Base-by-base conservation (phyloP, 2,888 invertebrate species). In the Cheilosia vernalis region DNA sequence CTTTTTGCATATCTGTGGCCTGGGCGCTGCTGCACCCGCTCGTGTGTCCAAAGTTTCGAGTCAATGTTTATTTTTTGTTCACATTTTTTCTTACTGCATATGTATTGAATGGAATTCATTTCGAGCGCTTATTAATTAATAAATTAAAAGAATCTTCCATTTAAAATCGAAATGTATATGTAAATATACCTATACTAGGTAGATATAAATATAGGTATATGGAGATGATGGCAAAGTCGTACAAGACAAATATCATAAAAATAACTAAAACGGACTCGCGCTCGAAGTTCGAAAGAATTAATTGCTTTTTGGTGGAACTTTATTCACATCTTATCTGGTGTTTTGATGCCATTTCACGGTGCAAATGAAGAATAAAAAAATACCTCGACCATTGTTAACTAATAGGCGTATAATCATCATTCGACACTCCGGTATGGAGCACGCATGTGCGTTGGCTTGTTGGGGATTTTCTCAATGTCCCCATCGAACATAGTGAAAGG, bases 71-170 rank as follows among this genome's bases (percentile, higher is more conserved):
- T 49, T n/a, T 44, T 37, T 17, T 33, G 1, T 66, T 47, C 13
- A 6, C 27, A 24, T 47, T 47, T 49, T 63, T 67, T 51, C 19
- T 33, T 47, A 33, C 78, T 30, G 53, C 2, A 47, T 27, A 7
- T n/a, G 2, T 63, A 56, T 69, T 78, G 56, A 49, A 61, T n/a
- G 37, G 55, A 69, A 77, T 69, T 61, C 53, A 67, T 69, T 77
- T 55, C 42, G 69, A 51, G 40, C 78, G 53, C 56, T 47, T 70
- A 44, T 69, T 78, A 70, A 70, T 78, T 78, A 70, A 78, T 78
- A 78, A 78, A 69, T 69, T 78, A 69, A 67, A 77, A 64, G 37
- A 44, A 67, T 78, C 78, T 69, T 55, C 77, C 61, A 77, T 44
- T 76, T 61, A 55, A 77, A 30, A 69, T 24, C 56, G 55, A 67